Evolutionary conservation across 92 coral and sea anemone species (phyloP).

Genomic region (Pocillopora meandrina): DNA sequence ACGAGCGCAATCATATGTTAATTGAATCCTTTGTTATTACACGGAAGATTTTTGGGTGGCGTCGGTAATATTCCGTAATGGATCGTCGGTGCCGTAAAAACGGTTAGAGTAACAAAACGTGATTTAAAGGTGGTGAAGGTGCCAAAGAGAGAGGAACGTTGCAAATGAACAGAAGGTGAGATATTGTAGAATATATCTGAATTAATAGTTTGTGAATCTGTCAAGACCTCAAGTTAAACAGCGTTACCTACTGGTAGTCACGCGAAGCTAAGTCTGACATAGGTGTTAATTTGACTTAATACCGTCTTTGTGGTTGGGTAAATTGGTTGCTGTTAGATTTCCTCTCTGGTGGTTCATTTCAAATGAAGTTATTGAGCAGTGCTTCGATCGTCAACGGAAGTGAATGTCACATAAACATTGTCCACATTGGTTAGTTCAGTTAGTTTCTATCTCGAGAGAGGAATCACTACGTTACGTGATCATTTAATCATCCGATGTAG

Average conservation of each 20-base stretch:
- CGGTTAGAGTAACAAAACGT: no score
- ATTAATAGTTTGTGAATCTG: neutral
- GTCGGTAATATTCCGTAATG: neutral
- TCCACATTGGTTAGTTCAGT: no score
- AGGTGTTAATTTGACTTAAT: neutral
- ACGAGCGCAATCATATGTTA: slow-evolving; percentile 11
- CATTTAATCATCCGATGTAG: neutral
- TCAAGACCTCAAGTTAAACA: neutral
- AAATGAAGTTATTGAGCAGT: neutral
- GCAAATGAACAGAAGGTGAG: slow-evolving; percentile 31
- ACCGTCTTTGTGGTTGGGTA: neutral
- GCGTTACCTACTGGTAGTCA: slow-evolving; percentile 27
- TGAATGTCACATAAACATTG: no score
- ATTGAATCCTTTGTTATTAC: neutral
- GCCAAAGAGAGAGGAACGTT: neutral
- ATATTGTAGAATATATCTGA: neutral
- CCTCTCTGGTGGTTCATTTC: no score
- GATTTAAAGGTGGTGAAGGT: no score
- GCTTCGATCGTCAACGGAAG: neutral
- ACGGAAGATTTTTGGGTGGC: neutral
- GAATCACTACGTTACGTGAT: neutral
- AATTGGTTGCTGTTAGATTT: no score
- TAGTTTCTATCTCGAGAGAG: neutral
- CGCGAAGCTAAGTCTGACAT: slow-evolving; percentile 21
- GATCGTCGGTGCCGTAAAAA: no score